A percentile compares a stretch with the other conserved stretches of the same genome.
Conservation (phyloP, 2,113 vertebrate genomes). For the Symphodus melops region DNA sequence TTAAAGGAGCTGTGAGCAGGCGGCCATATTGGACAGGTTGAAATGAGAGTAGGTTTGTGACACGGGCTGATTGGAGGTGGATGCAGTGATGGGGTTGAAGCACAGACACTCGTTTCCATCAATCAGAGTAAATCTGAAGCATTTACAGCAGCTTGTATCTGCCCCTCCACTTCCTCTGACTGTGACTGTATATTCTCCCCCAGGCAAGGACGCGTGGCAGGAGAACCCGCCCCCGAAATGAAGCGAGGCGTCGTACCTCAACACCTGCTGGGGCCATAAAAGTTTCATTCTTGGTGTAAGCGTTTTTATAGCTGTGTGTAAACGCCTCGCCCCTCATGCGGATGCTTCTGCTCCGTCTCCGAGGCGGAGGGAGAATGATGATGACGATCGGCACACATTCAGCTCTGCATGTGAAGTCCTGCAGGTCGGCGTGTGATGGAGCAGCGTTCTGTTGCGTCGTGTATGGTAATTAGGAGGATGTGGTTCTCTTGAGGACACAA, state of each 20-base stretch:
- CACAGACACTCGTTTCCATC: neutral
- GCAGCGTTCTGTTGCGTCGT: neutral
- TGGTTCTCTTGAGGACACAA: conserved; percentile 29
- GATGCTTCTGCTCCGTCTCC: conserved; percentile 14
- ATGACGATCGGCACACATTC: neutral
- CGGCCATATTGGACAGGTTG: too few relatives aligned
- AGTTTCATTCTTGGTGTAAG: conserved; percentile 34
- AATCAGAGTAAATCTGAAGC: conserved; percentile 15
- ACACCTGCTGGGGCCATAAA: conserved; percentile 41
- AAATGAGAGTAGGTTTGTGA: too few relatives aligned
- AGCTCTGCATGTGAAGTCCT: conserved; percentile 1
- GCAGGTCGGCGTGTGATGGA: neutral
- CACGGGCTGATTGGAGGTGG: too few relatives aligned
- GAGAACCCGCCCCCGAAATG: conserved; percentile 14
- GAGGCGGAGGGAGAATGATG: neutral
- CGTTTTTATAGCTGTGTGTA: conserved; percentile 39
- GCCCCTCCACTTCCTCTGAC: neutral
- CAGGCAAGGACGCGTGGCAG: neutral
- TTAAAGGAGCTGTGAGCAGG: too few relatives aligned
- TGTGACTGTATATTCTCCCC: neutral
- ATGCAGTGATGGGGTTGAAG: neutral
- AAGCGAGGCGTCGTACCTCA: neutral
- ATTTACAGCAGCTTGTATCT: conserved; percentile 25
- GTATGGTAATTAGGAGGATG: conserved; percentile 26
- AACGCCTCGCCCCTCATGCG: conserved; percentile 10